Evolutionary conservation across 2,797 vertebrate genomes (phyloP), one percentile per base, ranked within the genome.

Genomic region (Protosalanx chinensis): DNA sequence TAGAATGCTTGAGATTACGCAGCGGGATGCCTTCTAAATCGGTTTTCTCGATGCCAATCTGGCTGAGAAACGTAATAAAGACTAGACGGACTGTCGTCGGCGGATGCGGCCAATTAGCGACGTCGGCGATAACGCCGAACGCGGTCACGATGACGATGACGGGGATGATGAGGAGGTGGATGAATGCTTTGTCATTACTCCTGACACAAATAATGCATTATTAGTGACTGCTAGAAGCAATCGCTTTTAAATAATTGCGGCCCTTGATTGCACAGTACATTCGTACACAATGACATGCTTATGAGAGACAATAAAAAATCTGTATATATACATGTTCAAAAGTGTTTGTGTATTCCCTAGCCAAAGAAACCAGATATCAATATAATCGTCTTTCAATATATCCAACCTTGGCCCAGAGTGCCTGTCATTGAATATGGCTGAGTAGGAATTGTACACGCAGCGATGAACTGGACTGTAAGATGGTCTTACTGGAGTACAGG

Each of bases 41-140:
- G 41, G 41, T 13, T 13, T 46, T 46, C 13, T 12, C 18, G 8
- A 64, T 4, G 8, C 33, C 5, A 63, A 35, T 33, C 18, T 5
- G 3, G 18, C 20, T 64, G 3, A 16, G 18, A 41, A 41, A 46
- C 18, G 5, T 8, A 33, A 18, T 30, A 13, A 27, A 64, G 10
- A 41, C 35, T 8, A n/a, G 20, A 33, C 12, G 16, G 23, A 60
- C 58, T 18, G 5, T 41, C 8, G 35, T 5, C 46, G 33, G 15
- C 49, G 4, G 67, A 27, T 61, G 64, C 35, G 76, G 18, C 8
- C 53, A 73, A 67, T 78, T 69, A 53, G 65, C n/a, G 70, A 23
- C 27, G 57, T 10, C 33, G 64, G 65, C 68, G 29, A 68, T 49
- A 72, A 78, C 70, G 59, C 73, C 41, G 56, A 57, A 61, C 64